Conservation (phyloP, 37 sponge, comb jelly and placozoan species). For the Diacarnus erythraeanus region DNA sequence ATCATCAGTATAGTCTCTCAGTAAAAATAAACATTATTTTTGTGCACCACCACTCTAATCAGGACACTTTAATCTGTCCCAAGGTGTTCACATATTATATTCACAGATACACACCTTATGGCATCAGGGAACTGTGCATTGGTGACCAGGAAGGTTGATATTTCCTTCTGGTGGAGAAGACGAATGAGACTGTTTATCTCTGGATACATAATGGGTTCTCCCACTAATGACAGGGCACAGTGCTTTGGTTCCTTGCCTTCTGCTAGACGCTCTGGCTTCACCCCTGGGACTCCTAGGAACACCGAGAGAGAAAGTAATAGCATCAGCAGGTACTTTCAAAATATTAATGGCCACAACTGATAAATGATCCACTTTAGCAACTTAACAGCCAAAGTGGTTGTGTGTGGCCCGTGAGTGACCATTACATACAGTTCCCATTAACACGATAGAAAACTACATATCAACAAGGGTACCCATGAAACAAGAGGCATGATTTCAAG, state of each 20-base stretch:
- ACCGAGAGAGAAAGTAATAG: neutral
- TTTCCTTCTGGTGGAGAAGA: constrained; percentile 79
- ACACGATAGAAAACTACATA: no score
- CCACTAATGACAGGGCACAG: constrained; percentile 96
- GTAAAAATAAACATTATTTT: no score
- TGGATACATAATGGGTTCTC: constrained; percentile 98
- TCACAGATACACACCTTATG: constrained; percentile 63
- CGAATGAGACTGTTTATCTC: constrained; percentile 78
- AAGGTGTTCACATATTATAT: neutral
- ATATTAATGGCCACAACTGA: no score
- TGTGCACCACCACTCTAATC: no score
- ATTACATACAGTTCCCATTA: no score
- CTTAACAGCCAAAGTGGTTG: no score
- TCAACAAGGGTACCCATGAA: no score
- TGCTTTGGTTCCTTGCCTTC: constrained; percentile 90
- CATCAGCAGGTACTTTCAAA: no score
- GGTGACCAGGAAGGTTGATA: constrained; percentile 95
- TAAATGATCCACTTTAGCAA: no score
- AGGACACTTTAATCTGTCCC: no score
- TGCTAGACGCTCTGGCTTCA: constrained; percentile 75
- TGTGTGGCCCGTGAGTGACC: no score
- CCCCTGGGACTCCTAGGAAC: constrained; percentile 87
- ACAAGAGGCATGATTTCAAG: no score
- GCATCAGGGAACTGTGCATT: constrained; percentile 97
- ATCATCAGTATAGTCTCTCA: neutral